Evolutionary conservation across 2,797 vertebrate genomes (phyloP).

Genomic region (Cuculus canorus): DNA sequence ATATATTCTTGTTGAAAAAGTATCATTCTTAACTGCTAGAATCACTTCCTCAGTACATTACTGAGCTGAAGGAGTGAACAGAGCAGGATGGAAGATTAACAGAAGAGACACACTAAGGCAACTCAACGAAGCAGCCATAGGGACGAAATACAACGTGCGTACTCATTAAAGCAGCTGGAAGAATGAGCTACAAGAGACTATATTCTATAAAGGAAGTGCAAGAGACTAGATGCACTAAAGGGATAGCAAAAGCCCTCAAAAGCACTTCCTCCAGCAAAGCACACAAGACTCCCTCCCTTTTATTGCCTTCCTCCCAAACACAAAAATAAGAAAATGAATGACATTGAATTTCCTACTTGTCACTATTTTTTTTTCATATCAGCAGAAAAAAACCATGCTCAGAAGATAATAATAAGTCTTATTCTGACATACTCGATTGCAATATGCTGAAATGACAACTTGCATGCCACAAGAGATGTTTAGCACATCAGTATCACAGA

Average conservation of each 20-base stretch:
- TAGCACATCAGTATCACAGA: not conserved
- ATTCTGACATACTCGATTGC: conserved; percentile 3
- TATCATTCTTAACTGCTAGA: conserved; percentile 3
- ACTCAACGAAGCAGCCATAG: conserved; percentile 56
- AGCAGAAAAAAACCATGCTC: not conserved
- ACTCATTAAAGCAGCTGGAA: conserved; percentile 53
- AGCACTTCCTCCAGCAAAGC: not conserved
- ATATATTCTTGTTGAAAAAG: conserved; percentile 47
- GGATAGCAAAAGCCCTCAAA: conserved; percentile 20
- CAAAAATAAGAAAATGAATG: not conserved
- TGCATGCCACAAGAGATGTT: not conserved
- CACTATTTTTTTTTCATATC: not conserved
- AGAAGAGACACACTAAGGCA: conserved; percentile 30
- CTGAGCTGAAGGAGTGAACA: conserved; percentile 47
- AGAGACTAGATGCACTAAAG: conserved; percentile 29
- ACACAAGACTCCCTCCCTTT: not conserved
- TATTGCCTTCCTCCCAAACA: not conserved
- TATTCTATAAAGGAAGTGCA: not conserved
- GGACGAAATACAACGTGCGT: conserved; percentile 25
- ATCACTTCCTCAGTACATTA: conserved; percentile 28
- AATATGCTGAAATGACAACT: conserved; percentile 7
- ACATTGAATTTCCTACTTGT: not conserved
- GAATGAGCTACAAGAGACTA: conserved; percentile 17
- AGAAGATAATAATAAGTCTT: conserved; percentile 31
- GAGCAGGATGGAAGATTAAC: conserved; percentile 54